A percentile compares a stretch with the other conserved stretches of the same genome.
These are phyloP conservation scores for Nylanderia fulva DNA, from an alignment of 1,140 invertebrate species.

Conservation along the genomic window DNA sequence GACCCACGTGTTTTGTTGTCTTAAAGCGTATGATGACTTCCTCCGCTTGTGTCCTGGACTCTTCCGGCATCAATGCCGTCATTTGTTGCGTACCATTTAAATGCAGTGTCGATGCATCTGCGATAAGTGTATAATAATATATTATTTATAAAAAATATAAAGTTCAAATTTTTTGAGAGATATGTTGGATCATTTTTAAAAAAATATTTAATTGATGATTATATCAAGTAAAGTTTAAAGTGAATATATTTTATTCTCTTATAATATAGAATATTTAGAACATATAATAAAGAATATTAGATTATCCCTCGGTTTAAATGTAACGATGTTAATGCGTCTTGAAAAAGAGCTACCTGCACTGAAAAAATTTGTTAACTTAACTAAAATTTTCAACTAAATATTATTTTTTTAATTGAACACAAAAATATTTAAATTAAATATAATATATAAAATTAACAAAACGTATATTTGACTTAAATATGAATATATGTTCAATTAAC, in stretches of 20 bases:
- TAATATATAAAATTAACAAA: too few relatives aligned
- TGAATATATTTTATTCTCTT: background rate
- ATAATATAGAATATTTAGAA: background rate
- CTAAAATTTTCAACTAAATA: too few relatives aligned
- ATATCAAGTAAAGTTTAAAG: too few relatives aligned
- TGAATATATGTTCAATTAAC: too few relatives aligned
- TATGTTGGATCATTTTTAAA: background rate
- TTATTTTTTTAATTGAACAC: too few relatives aligned
- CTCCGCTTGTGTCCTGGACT: constrained; percentile 95
- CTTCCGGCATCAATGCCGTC: constrained; percentile 91
- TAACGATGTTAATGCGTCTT: background rate
- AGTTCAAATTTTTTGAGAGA: background rate
- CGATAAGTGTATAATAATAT: constrained; percentile 11
- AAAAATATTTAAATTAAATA: too few relatives aligned
- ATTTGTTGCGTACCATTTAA: constrained; percentile 96
- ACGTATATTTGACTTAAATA: too few relatives aligned
- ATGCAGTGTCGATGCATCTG: constrained; percentile 94
- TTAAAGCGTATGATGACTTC: constrained; percentile 95
- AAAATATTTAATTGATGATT: background rate
- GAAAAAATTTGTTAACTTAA: too few relatives aligned
- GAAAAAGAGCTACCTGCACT: background rate
- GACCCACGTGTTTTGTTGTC: constrained; percentile 91
- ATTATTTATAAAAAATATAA: background rate
- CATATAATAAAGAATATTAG: too few relatives aligned
- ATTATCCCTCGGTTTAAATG: background rate